These are phyloP conservation scores for Phoebastria nigripes DNA, from an alignment of 2,797 vertebrate genomes.

Conservation along the genomic window DNA sequence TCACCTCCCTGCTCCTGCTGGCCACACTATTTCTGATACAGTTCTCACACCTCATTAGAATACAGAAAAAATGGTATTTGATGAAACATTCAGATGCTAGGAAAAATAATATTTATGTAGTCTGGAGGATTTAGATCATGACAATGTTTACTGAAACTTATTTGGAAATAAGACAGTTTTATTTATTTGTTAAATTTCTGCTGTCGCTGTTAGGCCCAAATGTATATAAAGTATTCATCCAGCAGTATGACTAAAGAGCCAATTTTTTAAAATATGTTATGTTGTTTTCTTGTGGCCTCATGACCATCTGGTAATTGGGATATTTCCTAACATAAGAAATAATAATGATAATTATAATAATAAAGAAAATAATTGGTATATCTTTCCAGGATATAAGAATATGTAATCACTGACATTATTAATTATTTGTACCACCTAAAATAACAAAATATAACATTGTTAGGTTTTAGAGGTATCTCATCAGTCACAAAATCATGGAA, in stretches of 20 bases:
- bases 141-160: neutral
- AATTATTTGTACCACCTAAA: neutral
- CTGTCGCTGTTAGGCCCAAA: neutral
- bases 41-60: neutral
- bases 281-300: neutral
- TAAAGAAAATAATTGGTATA: neutral
- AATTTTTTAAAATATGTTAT: accelerated
- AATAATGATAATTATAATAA: neutral
- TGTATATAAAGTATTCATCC: neutral
- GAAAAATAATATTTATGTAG: neutral
- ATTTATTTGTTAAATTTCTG: neutral
- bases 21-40: neutral
- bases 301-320: neutral
- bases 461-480: neutral
- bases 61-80: neutral
- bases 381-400: neutral
- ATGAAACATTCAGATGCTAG: neutral
- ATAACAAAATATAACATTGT: neutral
- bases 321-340: neutral
- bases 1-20: too few species aligned
- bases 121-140: neutral
- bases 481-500: neutral
- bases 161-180: neutral
- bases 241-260: neutral
- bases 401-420: neutral